Evolutionary conservation across 1,140 invertebrate genomes (phyloP).

Genomic region (Neuroterus valhalla): DNA sequence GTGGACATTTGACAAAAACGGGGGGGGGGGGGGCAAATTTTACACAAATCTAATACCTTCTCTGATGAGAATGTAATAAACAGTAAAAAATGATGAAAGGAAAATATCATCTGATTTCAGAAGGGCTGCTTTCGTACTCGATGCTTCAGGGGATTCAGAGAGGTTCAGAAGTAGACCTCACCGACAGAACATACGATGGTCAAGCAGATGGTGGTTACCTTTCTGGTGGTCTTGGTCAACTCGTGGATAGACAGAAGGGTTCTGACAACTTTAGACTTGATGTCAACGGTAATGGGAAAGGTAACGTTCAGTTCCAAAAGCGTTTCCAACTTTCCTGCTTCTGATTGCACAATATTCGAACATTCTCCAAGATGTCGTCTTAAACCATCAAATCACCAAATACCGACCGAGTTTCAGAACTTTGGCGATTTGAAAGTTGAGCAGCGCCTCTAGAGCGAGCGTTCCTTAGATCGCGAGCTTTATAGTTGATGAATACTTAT

Average conservation of each 20-base stretch:
- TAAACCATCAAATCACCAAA: background rate
- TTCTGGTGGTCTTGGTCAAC: conserved; percentile 89
- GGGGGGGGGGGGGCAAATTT: too few relatives aligned
- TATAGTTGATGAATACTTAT: too few relatives aligned
- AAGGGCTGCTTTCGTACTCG: conserved; percentile 85
- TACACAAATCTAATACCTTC: too few relatives aligned
- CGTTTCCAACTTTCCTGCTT: background rate
- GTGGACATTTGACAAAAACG: background rate
- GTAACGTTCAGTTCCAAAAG: conserved; percentile 68
- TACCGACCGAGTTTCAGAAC: background rate
- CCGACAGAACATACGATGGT: conserved; percentile 89
- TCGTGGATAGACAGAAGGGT: conserved; percentile 91
- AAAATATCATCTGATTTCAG: conserved; percentile 74
- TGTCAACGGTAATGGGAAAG: conserved; percentile 81
- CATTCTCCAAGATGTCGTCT: background rate
- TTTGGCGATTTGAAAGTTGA: background rate
- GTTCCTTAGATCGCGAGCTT: too few relatives aligned
- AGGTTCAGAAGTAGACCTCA: conserved; percentile 82
- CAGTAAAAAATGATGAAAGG: conserved; percentile 27
- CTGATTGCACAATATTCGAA: background rate
- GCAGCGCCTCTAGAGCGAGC: too few relatives aligned
- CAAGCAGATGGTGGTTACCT: conserved; percentile 80
- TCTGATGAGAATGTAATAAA: too few relatives aligned
- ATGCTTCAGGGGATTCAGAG: conserved; percentile 87
- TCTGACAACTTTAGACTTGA: conserved; percentile 88